phyloP scores from a whole-genome alignment of 2,888 invertebrate genomes.

The Erynnis tages region DNA sequence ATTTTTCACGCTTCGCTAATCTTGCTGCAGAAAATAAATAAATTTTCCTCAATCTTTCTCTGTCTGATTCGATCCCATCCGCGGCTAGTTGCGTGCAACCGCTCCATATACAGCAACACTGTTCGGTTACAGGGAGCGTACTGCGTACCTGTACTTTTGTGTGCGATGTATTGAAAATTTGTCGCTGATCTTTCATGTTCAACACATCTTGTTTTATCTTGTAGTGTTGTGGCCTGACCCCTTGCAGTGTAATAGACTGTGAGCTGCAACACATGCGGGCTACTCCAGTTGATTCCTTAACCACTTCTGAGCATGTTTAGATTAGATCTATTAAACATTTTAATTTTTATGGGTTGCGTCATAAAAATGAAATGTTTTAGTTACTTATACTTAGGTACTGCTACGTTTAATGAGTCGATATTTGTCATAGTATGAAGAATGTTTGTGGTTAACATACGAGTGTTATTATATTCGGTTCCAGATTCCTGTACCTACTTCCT shows the following conservation, averaged over 20 bases:
- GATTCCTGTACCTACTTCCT: no score
- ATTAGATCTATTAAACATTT: conserved; percentile 18
- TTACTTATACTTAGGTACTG: conserved; percentile 5
- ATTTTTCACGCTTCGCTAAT: neutral
- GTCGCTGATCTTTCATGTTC: neutral
- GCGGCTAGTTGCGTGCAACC: conserved; percentile 7
- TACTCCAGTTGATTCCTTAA: neutral
- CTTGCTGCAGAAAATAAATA: neutral
- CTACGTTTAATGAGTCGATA: no score
- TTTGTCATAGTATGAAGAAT: no score
- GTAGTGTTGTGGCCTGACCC: neutral
- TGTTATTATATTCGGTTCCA: no score
- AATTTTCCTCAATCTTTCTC: conserved; percentile 61
- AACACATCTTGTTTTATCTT: neutral
- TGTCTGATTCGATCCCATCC: conserved; percentile 42
- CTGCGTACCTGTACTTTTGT: neutral
- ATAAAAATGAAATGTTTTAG: no score
- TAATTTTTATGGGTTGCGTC: conserved; percentile 18
- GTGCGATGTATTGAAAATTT: neutral
- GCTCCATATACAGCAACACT: conserved; percentile 1
- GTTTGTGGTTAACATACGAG: no score
- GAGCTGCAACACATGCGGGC: neutral
- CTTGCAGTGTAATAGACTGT: neutral
- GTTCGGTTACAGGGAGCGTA: neutral
- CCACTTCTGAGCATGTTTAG: conserved; percentile 7